These are phyloP conservation scores for Psittacula echo DNA, from an alignment of 2,797 vertebrate species.

Conservation along the genomic window DNA sequence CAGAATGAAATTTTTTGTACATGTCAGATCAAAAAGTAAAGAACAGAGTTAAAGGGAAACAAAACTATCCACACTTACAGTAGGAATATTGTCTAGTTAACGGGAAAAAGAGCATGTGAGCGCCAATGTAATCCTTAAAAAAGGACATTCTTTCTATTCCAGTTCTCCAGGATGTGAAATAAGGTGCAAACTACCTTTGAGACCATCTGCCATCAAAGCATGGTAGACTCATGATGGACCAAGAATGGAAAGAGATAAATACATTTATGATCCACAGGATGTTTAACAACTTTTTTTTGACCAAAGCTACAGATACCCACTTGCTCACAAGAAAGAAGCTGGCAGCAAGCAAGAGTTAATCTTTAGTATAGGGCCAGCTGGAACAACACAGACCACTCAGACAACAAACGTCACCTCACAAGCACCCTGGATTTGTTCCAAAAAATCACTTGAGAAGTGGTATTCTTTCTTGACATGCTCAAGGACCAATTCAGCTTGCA, in stretches of 20 bases:
- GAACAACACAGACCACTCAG: conserved; percentile 70
- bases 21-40: not conserved
- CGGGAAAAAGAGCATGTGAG: not conserved
- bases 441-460: conserved; percentile 72
- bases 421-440: conserved; percentile 69
- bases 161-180: not conserved
- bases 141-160: not conserved
- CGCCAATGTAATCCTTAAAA: not conserved
- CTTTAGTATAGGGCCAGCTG: conserved; percentile 59
- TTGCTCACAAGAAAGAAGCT: conserved; percentile 20
- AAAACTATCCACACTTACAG: not conserved
- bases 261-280: not conserved
- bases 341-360: conserved; percentile 69
- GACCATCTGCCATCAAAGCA: not conserved
- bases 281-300: conserved; percentile 13
- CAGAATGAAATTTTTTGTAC: not conserved
- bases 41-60: not conserved
- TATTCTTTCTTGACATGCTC: conserved; percentile 61
- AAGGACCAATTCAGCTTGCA: conserved; percentile 54
- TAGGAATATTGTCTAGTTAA: not conserved
- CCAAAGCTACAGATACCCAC: not conserved
- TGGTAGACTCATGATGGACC: not conserved
- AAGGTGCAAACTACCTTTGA: not conserved
- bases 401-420: conserved; percentile 70
- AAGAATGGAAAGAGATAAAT: not conserved